Evolutionary conservation across 2,888 invertebrate genomes (phyloP), one percentile per base, ranked within the genome.

Genomic region (Lepetodrilus schrolli): DNA sequence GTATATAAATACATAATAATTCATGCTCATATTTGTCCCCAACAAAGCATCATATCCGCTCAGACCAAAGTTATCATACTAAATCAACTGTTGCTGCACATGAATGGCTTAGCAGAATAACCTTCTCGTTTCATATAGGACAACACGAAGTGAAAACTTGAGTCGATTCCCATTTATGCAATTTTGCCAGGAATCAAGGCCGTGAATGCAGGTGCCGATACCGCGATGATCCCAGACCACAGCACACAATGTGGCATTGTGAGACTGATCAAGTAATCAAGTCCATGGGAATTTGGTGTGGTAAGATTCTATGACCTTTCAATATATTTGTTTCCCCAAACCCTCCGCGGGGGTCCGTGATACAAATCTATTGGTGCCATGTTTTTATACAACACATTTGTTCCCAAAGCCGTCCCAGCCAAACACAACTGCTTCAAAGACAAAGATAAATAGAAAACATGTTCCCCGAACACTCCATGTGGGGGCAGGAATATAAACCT

Each of bases 301-400:
- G 30, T 13, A 13, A 58, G 58, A 34, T 58, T 58, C 17, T 17
- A 23, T 58, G 58, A 58, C 58, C 58, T 58, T 34, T 30, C 58
- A 58, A 58, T 58, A 58, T 30, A 30, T 58, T 23, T 58, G 58
- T 58, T 58, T 58, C 58, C 58, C 34, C 17, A 23, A 34, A 30
- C 34, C n/a, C 58, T 26, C 34, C 34, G 58, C 58, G 30, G 58
- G 58, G 58, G 58, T 58, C 58, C 26, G 30, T 17, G 34, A 58
- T 58, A 30, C 58, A 58, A 30, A 58, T 58, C 58, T 58, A 34
- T 58, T 30, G 58, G 58, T 58, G 58, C 58, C 30, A 26, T 58
- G 58, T 58, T 58, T 58, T 58, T 34, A 58, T 30, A 58, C 58
- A 34, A 17, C 30, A 30, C 30, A 58, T 34, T 58, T 58, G 58